These are phyloP conservation scores for Petrocephalus microphthalmus DNA, from an alignment of 2,113 vertebrate genomes.

Conservation along the genomic window DNA sequence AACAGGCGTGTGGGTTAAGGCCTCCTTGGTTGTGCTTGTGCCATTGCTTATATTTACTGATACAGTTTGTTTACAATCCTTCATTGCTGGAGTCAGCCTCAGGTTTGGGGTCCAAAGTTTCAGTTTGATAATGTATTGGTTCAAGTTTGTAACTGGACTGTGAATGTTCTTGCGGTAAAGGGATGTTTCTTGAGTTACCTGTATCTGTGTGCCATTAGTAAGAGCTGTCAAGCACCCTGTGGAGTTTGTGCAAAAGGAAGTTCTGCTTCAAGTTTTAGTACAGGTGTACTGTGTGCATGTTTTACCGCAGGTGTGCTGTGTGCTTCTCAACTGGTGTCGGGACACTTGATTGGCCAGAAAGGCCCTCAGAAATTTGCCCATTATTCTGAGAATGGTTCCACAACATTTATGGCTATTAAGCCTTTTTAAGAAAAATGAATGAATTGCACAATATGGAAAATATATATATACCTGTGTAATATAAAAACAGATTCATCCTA, in stretches of 20 bases:
- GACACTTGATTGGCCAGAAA: background rate
- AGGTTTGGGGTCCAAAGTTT: background rate
- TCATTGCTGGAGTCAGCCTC: background rate
- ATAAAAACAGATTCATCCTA: background rate
- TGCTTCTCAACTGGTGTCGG: background rate
- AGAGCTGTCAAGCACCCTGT: background rate
- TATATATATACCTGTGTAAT: background rate
- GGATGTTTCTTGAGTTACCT: background rate
- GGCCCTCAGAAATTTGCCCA: background rate
- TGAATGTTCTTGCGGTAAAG: background rate
- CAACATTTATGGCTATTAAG: background rate
- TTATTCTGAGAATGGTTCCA: background rate
- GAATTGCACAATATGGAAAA: background rate
- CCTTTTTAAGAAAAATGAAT: background rate
- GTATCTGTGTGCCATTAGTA: background rate
- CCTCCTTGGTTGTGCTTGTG: background rate
- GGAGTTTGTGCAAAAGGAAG: background rate
- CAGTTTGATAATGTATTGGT: background rate
- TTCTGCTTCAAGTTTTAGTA: background rate
- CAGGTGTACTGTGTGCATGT: background rate
- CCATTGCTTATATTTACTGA: background rate
- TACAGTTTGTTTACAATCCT: background rate
- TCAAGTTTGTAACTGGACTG: background rate
- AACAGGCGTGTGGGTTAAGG: background rate
- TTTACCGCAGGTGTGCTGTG: background rate